Conservation (phyloP, 2,797 vertebrate genomes). For the Darevskia nairensis region DNA sequence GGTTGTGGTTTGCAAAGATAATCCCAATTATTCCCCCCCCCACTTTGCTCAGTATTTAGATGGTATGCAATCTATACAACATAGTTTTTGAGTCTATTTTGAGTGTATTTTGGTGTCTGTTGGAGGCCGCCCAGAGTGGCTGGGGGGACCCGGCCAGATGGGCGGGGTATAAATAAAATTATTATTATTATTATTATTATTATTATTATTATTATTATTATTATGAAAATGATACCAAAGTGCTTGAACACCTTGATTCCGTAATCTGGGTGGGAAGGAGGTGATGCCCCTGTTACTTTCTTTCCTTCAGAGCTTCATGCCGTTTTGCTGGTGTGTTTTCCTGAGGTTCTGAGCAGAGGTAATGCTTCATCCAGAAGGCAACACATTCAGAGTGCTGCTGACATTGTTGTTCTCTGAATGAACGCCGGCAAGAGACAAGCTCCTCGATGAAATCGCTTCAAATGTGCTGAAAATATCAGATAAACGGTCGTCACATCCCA, state of each 20-base stretch:
- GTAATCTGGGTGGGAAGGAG: not conserved
- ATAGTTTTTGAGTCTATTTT: not conserved
- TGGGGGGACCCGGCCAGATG: too few relatives aligned
- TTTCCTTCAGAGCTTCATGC: not conserved
- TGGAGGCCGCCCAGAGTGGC: too few relatives aligned
- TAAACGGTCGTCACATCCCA: conserved; percentile 62
- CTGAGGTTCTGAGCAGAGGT: conserved; percentile 24
- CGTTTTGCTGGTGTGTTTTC: conserved; percentile 22
- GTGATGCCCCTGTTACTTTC: conserved; percentile 43
- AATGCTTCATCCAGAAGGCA: conserved; percentile 54
- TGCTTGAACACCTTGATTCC: conserved; percentile 38
- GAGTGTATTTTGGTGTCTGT: too few relatives aligned
- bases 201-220: too few relatives aligned
- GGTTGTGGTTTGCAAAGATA: too few relatives aligned
- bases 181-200: too few relatives aligned
- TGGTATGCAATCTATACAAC: not conserved
- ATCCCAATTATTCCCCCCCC: too few relatives aligned
- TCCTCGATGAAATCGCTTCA: conserved; percentile 53
- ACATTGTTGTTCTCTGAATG: conserved; percentile 51
- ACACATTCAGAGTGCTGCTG: conserved; percentile 30
- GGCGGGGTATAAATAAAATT: too few relatives aligned
- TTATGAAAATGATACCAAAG: conserved; percentile 47
- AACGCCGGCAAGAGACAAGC: conserved; percentile 58
- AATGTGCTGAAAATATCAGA: conserved; percentile 69
- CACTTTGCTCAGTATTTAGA: not conserved